Evolutionary conservation across 2,113 vertebrate genomes (phyloP).

Genomic region (Uria aalge): DNA sequence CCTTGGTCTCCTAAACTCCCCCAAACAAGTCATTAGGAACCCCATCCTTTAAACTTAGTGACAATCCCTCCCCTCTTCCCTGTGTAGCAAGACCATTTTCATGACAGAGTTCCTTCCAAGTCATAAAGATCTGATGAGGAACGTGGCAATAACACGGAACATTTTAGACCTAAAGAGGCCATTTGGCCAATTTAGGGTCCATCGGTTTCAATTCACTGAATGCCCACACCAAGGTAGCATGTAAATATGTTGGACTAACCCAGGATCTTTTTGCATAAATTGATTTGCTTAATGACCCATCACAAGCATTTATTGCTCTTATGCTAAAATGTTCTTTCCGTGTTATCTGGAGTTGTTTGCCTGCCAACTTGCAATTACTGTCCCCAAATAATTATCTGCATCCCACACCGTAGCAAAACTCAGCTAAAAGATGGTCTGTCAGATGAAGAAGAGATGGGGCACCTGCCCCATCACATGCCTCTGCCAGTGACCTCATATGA

Average conservation of each 20-base stretch:
- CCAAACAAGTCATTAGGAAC: neutral
- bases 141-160: neutral
- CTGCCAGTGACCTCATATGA: neutral
- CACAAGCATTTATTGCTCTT: neutral
- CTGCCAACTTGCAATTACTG: neutral
- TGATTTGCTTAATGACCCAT: neutral
- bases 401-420: neutral
- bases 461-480: neutral
- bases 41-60: neutral
- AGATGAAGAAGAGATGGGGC: neutral
- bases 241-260: neutral
- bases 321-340: neutral
- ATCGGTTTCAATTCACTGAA: neutral
- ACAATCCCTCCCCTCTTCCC: neutral
- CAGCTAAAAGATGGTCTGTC: neutral
- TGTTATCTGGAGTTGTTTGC: neutral
- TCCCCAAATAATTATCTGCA: neutral
- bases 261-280: neutral
- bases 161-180: neutral
- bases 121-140: neutral
- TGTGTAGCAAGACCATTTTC: neutral
- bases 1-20: neutral
- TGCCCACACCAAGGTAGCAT: neutral
- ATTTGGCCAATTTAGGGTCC: neutral
- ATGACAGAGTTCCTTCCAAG: neutral